phyloP scores from a whole-genome alignment of 2,797 vertebrate genomes.

The Falco columbarius region DNA sequence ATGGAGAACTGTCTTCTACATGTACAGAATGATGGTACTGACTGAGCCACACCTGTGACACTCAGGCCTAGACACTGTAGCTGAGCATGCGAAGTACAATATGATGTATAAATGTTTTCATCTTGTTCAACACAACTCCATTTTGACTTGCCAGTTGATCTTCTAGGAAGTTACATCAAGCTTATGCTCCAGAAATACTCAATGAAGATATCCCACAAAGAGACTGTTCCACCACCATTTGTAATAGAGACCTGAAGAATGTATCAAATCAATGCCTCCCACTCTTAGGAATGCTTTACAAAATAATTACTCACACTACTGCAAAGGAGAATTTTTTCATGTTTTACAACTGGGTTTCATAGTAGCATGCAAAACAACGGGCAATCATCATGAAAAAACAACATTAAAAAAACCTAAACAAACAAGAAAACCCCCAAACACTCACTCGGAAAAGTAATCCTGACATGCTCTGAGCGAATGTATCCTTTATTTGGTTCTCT shows the following conservation, averaged over 20 bases:
- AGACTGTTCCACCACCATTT: neutral
- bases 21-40: accelerated
- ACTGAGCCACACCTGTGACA: accelerated
- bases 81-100: neutral
- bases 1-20: neutral
- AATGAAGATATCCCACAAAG: neutral
- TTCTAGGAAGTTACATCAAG: neutral
- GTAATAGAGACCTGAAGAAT: neutral
- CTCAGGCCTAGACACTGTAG: neutral
- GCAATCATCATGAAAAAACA: neutral
- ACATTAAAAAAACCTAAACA: neutral
- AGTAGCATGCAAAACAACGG: neutral
- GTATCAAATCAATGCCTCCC: neutral
- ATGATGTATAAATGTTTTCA: accelerated
- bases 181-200: neutral
- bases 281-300: neutral
- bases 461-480: constrained; percentile 92
- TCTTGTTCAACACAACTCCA: neutral
- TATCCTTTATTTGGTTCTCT: constrained; percentile 89
- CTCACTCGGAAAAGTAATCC: constrained; percentile 93
- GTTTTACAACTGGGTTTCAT: neutral
- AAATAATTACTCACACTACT: neutral
- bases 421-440: neutral
- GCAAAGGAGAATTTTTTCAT: neutral
- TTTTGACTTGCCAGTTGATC: neutral